A percentile compares a stretch with the other conserved stretches of the same genome.
These are phyloP conservation scores for Artibeus jamaicensis DNA, from an alignment of 2,797 vertebrate genomes.

Conservation along the genomic window DNA sequence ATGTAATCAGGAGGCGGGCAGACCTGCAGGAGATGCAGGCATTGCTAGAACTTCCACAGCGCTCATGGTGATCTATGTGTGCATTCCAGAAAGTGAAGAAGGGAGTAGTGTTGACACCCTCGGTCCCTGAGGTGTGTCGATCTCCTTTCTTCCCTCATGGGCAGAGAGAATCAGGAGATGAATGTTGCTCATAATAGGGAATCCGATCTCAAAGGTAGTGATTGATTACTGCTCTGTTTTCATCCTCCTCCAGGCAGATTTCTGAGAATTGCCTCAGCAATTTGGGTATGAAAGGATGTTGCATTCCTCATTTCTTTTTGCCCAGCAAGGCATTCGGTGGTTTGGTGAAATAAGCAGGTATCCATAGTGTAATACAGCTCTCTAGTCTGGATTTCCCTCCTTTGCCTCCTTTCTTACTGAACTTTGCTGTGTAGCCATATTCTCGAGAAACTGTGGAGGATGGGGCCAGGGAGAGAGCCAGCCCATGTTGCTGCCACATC, in stretches of 20 bases:
- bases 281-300: conserved; percentile 12
- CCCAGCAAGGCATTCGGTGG: neutral
- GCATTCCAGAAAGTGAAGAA: neutral
- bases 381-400: neutral
- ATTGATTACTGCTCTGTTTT: conserved; percentile 34
- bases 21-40: neutral
- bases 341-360: neutral
- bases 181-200: neutral
- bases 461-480: neutral
- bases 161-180: neutral
- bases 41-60: neutral
- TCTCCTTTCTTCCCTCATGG: neutral
- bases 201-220: conserved; percentile 11
- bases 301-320: neutral
- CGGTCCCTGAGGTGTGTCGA: neutral
- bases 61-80: rapidly evolving
- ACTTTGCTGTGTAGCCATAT: neutral
- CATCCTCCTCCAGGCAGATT: conserved; percentile 1
- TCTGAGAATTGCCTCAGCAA: neutral
- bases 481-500: rapidly evolving
- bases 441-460: neutral
- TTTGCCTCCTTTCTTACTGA: neutral
- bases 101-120: no score
- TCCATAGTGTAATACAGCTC: neutral
- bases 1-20: neutral